Conservation (phyloP, 2,888 invertebrate species). For the Embidobia sp. region DNA sequence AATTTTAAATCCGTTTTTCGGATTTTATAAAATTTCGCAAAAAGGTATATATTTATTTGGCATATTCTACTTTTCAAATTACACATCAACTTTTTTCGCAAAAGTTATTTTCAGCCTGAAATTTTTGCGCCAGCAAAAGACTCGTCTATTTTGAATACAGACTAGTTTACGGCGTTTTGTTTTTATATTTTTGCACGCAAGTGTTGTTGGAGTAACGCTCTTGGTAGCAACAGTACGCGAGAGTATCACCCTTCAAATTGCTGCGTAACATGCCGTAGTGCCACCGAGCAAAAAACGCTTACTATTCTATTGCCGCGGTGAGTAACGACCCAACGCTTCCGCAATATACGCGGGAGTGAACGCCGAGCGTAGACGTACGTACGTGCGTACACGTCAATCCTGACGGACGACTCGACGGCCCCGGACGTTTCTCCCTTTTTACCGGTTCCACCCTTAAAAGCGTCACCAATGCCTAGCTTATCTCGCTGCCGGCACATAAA, state of each 20-base stretch:
- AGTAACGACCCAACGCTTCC: constrained; percentile 64
- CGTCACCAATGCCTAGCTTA: constrained; percentile 25
- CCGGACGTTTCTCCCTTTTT: constrained; percentile 34
- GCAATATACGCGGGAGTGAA: constrained; percentile 51
- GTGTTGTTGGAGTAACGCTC: constrained; percentile 30
- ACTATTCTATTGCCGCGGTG: constrained; percentile 67
- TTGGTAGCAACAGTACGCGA: constrained; percentile 45
- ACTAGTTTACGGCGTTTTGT: constrained; percentile 28
- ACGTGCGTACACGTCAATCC: constrained; percentile 44
- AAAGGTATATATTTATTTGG: no score
- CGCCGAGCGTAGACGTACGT: constrained; percentile 37
- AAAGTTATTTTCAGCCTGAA: no score
- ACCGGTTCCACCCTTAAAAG: constrained; percentile 42
- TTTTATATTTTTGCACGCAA: constrained; percentile 35
- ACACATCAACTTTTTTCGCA: no score
- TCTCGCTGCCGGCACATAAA: constrained; percentile 8
- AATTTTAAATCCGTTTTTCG: no score
- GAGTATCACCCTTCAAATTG: constrained; percentile 63
- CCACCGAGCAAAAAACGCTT: constrained; percentile 65
- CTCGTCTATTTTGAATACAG: not conserved
- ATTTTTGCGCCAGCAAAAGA: no score
- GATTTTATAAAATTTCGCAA: no score
- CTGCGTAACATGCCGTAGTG: constrained; percentile 63
- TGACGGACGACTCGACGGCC: constrained; percentile 50
- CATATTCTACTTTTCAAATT: no score